A percentile compares a stretch with the other conserved stretches of the same genome.
Conservation (phyloP, 2,797 vertebrate species). For the Choloepus didactylus region DNA sequence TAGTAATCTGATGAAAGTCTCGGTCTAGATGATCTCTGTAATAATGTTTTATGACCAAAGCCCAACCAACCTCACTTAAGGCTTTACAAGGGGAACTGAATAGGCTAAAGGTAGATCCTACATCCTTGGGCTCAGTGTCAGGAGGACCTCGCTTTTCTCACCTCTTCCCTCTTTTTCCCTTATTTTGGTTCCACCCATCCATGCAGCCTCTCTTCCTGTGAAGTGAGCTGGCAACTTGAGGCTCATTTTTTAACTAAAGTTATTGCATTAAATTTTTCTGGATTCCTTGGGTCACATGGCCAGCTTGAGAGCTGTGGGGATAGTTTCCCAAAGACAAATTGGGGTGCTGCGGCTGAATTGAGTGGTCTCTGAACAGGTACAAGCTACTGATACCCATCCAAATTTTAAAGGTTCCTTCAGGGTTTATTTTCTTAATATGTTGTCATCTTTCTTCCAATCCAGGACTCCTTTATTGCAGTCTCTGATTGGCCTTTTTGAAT, state of each 20-base stretch:
- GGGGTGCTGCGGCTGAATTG: background rate
- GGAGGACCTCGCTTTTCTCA: too few species aligned
- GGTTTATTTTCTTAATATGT: background rate
- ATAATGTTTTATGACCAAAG: background rate
- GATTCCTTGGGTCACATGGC: background rate
- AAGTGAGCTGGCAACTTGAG: background rate
- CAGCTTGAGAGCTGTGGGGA: background rate
- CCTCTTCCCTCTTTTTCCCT: background rate
- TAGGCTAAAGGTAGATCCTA: background rate
- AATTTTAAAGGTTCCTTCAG: background rate
- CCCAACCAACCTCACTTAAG: background rate
- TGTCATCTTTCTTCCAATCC: background rate
- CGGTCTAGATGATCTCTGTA: background rate
- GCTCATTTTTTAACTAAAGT: background rate
- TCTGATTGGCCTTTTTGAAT: slow-evolving; percentile 97
- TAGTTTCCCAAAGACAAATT: background rate
- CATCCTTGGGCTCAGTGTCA: rapidly evolving
- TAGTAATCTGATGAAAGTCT: background rate
- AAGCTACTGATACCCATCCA: background rate
- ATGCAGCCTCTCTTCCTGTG: background rate
- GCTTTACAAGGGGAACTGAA: background rate
- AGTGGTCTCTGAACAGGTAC: background rate
- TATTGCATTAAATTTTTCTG: background rate
- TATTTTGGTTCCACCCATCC: background rate
- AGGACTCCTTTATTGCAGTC: slow-evolving; percentile 97